Percentiles rank a stretch among this genome's conserved stretches.
Conservation (phyloP, 2,113 vertebrate species). For the Urocolius indicus region DNA sequence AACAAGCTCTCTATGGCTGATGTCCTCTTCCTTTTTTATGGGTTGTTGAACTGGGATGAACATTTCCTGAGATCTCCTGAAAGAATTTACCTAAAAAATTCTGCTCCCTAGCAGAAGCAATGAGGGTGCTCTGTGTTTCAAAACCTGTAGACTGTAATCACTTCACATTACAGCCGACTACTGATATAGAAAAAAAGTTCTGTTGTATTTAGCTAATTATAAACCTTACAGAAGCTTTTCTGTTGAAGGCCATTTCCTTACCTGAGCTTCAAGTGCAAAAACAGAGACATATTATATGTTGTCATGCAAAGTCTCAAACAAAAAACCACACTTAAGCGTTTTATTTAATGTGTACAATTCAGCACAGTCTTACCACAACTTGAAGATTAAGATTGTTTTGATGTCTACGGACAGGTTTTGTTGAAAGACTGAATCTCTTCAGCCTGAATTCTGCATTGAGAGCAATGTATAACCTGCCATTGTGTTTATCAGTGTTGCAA, state of each 20-base stretch:
- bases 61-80: background rate
- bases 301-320: background rate
- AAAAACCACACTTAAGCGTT: fast-evolving
- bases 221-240: background rate
- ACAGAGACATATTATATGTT: background rate
- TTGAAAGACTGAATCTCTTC: background rate
- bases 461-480: background rate
- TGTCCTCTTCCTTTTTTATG: background rate
- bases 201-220: background rate
- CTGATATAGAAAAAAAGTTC: background rate
- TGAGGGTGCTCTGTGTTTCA: background rate
- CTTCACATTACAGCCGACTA: background rate
- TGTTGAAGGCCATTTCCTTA: background rate
- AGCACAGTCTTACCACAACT: background rate
- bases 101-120: background rate
- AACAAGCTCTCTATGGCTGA: background rate
- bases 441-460: background rate
- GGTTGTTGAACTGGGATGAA: background rate
- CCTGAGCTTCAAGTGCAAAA: background rate
- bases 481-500: background rate
- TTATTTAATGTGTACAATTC: background rate
- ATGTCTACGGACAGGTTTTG: background rate
- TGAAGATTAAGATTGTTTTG: background rate
- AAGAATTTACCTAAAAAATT: background rate
- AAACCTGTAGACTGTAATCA: background rate